Percentiles rank a stretch among this genome's conserved stretches.
Conservation (phyloP, 2,113 vertebrate species). For the Apaloderma vittatum region DNA sequence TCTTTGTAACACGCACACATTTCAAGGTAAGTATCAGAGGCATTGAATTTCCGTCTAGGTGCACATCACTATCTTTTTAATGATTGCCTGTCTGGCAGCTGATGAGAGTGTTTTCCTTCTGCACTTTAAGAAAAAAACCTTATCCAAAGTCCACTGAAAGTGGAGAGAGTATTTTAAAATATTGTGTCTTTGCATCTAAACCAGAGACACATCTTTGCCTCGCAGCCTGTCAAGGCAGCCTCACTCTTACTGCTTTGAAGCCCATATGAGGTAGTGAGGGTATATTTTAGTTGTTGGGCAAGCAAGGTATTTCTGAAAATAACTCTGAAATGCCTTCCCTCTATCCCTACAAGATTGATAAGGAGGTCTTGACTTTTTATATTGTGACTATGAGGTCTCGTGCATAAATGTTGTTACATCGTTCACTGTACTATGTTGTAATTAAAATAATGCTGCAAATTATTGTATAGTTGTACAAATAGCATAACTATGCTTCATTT, state of each 20-base stretch:
- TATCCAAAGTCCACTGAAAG: not conserved
- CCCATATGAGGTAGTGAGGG: not conserved
- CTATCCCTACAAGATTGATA: not conserved
- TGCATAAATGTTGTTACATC: not conserved
- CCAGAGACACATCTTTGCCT: not conserved
- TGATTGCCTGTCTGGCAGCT: not conserved
- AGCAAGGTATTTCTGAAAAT: not conserved
- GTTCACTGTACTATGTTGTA: not conserved
- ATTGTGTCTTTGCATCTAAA: not conserved
- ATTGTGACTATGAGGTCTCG: not conserved
- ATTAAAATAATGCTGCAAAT: not conserved
- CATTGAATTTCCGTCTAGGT: slow-evolving; percentile 40
- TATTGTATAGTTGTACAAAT: not conserved
- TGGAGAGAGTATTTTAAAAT: not conserved
- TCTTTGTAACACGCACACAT: not conserved
- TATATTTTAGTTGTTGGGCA: not conserved
- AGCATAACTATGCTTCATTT: not conserved
- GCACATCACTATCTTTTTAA: slow-evolving; percentile 26
- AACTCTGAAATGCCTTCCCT: not conserved
- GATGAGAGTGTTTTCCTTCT: slow-evolving; percentile 21
- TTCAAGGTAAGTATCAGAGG: not conserved
- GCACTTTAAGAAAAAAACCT: not conserved
- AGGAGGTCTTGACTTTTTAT: not conserved
- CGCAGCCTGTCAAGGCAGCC: not conserved
- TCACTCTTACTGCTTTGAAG: not conserved